These are phyloP conservation scores for Patella depressa DNA, from an alignment of 2,888 invertebrate species.

Conservation along the genomic window DNA sequence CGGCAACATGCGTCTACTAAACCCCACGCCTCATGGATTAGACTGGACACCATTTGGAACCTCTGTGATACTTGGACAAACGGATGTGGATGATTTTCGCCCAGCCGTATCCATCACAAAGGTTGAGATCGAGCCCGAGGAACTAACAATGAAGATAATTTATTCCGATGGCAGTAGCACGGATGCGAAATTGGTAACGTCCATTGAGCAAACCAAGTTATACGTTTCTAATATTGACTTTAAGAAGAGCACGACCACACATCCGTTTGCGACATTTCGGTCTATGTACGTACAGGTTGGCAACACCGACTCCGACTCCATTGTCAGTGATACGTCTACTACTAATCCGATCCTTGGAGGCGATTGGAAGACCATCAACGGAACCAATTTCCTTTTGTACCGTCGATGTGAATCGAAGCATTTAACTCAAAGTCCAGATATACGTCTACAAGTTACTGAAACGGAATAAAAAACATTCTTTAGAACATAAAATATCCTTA, in stretches of 20 bases:
- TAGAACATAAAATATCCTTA: too few species aligned
- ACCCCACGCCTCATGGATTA: constrained; percentile 49
- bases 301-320: constrained; percentile 50
- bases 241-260: constrained; percentile 35
- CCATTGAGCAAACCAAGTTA: constrained; percentile 41
- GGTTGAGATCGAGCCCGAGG: constrained; percentile 39
- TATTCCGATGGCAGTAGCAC: constrained; percentile 50
- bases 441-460: constrained; percentile 23
- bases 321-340: constrained; percentile 39
- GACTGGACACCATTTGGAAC: constrained; percentile 60
- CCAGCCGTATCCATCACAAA: constrained; percentile 49
- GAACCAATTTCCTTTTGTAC: constrained; percentile 43
- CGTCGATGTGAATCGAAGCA: constrained; percentile 46
- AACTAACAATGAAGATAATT: constrained; percentile 37
- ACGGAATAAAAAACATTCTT: not conserved
- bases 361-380: constrained; percentile 37
- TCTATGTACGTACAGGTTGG: constrained; percentile 56
- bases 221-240: constrained; percentile 41
- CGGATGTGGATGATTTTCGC: constrained; percentile 44
- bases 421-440: constrained; percentile 48
- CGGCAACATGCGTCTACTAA: constrained; percentile 51
- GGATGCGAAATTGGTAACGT: constrained; percentile 37
- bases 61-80: constrained; percentile 54
- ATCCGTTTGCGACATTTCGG: constrained; percentile 51
- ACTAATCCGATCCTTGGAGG: constrained; percentile 33